These are phyloP conservation scores for Drosophila koepferae DNA, from an alignment of 2,888 invertebrate genomes.

Conservation along the genomic window DNA sequence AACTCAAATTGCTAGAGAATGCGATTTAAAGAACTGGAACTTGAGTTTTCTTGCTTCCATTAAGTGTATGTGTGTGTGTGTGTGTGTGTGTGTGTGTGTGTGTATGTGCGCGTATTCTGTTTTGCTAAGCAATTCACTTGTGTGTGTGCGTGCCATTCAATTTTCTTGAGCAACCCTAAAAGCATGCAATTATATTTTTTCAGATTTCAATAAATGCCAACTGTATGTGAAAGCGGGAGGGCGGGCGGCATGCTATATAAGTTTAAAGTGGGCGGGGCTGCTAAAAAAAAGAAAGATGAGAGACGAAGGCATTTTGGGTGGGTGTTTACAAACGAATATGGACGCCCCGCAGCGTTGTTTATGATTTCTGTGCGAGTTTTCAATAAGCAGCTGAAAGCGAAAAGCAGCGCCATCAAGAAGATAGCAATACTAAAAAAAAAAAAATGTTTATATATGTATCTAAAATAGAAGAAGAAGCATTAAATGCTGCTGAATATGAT, in stretches of 20 bases:
- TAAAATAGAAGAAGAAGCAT: slow-evolving; percentile 8
- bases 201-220: slow-evolving; percentile 76
- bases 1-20: slow-evolving; percentile 7
- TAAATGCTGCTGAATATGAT: slow-evolving; percentile 14
- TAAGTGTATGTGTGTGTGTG: background rate
- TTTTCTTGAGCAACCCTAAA: slow-evolving; percentile 71
- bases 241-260: background rate
- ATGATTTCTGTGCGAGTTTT: slow-evolving; percentile 73
- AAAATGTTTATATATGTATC: background rate
- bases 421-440: slow-evolving; percentile 20
- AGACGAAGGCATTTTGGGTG: background rate
- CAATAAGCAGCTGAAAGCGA: slow-evolving; percentile 70
- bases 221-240: background rate
- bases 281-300: background rate
- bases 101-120: slow-evolving; percentile 5
- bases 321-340: slow-evolving; percentile 44
- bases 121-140: slow-evolving; percentile 27
- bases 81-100: background rate
- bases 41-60: slow-evolving; percentile 15
- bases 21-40: slow-evolving; percentile 15
- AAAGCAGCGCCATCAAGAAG: slow-evolving; percentile 24
- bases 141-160: slow-evolving; percentile 51
- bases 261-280: slow-evolving; percentile 6
- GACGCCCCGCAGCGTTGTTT: slow-evolving; percentile 75
- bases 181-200: slow-evolving; percentile 75